Conservation (phyloP, 2,113 vertebrate species). For the Mirounga angustirostris region DNA sequence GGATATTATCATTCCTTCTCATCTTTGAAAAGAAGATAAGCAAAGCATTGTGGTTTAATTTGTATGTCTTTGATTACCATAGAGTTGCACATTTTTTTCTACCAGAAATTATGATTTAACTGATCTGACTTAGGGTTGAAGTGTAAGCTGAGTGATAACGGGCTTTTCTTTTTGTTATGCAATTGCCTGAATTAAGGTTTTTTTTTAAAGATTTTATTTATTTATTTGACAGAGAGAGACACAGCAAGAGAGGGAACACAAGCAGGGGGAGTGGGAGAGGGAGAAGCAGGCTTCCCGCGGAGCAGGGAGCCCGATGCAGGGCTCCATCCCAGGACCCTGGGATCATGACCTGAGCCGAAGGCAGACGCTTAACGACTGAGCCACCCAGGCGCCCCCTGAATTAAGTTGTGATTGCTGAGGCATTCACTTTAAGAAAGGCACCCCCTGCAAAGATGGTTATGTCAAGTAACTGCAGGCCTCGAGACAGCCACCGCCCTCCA, state of each 20-base stretch:
- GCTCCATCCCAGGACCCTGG: no score
- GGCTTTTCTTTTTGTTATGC: background rate
- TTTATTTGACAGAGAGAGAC: no score
- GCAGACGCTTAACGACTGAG: no score
- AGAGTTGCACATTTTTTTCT: background rate
- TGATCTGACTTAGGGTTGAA: background rate
- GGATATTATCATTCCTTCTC: background rate
- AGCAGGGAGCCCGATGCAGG: no score
- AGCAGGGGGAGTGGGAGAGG: no score
- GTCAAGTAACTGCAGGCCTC: background rate
- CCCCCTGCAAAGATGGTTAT: background rate
- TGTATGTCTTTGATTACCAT: conserved; percentile 25
- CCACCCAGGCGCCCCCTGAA: background rate
- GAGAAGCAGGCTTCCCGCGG: no score
- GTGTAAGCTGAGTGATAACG: background rate
- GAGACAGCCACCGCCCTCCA: background rate
- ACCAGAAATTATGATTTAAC: conserved; percentile 48
- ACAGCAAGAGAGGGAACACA: no score
- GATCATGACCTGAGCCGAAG: no score
- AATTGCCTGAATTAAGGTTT: background rate
- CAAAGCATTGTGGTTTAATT: conserved; percentile 46
- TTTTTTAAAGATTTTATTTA: no score
- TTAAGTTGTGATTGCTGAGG: background rate
- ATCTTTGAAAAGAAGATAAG: conserved; percentile 37
- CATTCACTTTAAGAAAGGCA: background rate